Percentiles rank a stretch among this genome's conserved stretches.
phyloP scores from a whole-genome alignment of 2,797 vertebrate genomes.

The Sebastiscus albofasciatus region DNA sequence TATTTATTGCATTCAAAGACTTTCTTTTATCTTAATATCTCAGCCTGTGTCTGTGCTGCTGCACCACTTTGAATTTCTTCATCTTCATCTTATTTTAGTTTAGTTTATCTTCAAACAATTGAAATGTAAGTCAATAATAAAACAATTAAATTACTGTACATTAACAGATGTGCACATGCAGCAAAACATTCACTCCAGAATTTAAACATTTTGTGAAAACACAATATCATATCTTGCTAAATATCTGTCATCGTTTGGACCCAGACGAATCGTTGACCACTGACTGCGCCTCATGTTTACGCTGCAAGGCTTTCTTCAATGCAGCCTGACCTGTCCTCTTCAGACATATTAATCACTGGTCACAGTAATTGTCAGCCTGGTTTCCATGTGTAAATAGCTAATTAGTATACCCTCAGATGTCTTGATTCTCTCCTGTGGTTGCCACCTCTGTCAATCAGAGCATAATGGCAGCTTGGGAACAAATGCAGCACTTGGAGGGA shows the following conservation, averaged over 20 bases:
- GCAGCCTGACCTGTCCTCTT: constrained; percentile 17
- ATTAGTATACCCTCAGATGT: constrained; percentile 76
- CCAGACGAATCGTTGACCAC: neutral
- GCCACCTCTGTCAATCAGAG: constrained; percentile 71
- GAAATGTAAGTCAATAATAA: neutral
- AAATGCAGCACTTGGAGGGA: constrained; percentile 80
- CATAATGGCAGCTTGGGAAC: constrained; percentile 76
- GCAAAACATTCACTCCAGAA: neutral
- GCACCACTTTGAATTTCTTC: neutral
- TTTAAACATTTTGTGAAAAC: neutral
- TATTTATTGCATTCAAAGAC: neutral
- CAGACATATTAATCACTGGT: constrained; percentile 75
- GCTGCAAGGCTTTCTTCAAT: neutral
- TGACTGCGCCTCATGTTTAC: neutral
- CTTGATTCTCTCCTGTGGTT: constrained; percentile 55
- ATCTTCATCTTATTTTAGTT: neutral
- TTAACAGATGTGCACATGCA: neutral
- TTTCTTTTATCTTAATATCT: neutral
- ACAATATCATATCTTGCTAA: neutral
- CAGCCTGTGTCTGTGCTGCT: neutral
- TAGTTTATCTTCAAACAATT: neutral
- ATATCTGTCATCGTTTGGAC: neutral
- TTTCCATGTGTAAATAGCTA: constrained; percentile 80
- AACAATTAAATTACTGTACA: neutral
- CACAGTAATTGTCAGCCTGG: constrained; percentile 76